Percentiles rank a stretch among this genome's conserved stretches.
Conservation (phyloP, 2,113 vertebrate species). For the Gulo gulo region DNA sequence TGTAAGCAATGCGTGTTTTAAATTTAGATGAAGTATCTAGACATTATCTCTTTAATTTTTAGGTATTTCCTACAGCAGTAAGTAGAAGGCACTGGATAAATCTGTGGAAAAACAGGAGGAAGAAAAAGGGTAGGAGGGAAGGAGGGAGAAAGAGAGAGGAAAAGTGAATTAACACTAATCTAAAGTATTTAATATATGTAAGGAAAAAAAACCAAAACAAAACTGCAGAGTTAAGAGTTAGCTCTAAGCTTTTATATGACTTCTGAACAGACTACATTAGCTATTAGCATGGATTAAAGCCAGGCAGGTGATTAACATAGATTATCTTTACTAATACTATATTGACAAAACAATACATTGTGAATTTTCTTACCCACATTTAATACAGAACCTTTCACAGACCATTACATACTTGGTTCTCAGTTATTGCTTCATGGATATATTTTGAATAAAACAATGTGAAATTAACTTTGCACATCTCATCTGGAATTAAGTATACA, state of each 20-base stretch:
- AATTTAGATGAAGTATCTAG: background rate
- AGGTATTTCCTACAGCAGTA: background rate
- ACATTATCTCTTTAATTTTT: background rate
- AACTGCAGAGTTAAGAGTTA: background rate
- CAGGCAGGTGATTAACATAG: background rate
- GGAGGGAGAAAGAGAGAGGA: background rate
- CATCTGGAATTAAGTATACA: background rate
- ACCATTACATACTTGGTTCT: background rate
- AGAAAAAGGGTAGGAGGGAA: background rate
- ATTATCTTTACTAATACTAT: background rate
- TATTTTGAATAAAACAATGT: background rate
- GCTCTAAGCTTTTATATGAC: background rate
- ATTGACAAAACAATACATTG: background rate
- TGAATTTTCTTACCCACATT: background rate
- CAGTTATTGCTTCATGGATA: background rate
- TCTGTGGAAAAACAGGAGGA: background rate
- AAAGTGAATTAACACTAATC: background rate
- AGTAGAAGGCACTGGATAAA: background rate
- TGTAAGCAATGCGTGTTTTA: background rate
- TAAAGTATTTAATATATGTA: background rate
- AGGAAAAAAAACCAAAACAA: background rate
- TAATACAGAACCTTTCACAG: background rate
- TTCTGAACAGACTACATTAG: background rate
- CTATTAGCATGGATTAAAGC: background rate
- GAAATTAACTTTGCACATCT: background rate